Evolutionary conservation across 2,113 vertebrate genomes (phyloP), one percentile per base, ranked within the genome.

Genomic region (Columba livia): DNA sequence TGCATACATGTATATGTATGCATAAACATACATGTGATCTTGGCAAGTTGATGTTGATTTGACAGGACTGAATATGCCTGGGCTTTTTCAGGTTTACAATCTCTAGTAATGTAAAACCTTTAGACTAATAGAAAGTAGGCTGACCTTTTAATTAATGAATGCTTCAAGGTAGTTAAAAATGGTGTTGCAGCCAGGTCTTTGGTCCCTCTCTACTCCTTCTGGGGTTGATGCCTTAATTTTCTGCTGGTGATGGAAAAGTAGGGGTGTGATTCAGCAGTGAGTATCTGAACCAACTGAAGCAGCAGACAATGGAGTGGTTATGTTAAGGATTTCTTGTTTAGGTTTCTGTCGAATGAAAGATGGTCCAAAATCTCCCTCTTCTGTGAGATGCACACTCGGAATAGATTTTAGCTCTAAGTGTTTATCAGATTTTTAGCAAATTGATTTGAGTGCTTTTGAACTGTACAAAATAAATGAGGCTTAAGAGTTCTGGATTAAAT

Each of bases 401-500:
- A 57, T 78, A 94, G 58, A 74, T 92, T 96, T 94, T 85, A 95
- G 40, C 31, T 31, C 9, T 25, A 77, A 91, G 69, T 82, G 83
- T 95, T 96, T 91, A 86, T 79, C 74, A 92, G 54, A 75, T 92
- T 93, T 92, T 95, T 58, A 93, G 32, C 47, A 89, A 88, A 95
- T 72, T 86, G 48, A 90, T 95, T 93, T 86, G 93, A 95, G 58
- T 69, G 62, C 28, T 88, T 94, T 73, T 79, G 79, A 67, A 67
- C 26, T 54, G 40, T 72, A 75, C 4, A n/a, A 94, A 93, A 94
- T 88, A 95, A 91, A 93, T 83, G 48, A 92, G 60, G 51, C 79
- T 93, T 95, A 92, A 71, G 78, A 81, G 50, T 96, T 86, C 26
- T 84, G 77, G 78, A 93, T 96, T 94, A 94, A 85, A 73, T 85